phyloP scores from a whole-genome alignment of 2,113 vertebrate species.

The Corapipo altera region DNA sequence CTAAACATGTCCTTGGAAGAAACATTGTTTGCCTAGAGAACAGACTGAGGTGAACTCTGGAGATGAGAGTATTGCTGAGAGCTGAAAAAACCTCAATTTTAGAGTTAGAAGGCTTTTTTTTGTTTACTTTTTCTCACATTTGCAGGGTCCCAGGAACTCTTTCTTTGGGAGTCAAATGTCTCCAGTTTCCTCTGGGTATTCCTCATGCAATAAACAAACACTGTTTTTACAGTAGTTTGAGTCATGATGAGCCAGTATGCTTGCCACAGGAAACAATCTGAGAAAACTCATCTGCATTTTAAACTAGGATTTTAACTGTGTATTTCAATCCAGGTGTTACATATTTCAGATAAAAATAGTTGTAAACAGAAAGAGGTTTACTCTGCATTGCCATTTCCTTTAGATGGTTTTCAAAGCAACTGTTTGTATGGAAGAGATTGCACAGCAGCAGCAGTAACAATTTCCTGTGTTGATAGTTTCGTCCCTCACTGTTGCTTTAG shows the following conservation, averaged over 20 bases:
- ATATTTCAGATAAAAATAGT: background rate
- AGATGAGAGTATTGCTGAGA: background rate
- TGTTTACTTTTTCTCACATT: background rate
- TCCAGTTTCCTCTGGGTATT: background rate
- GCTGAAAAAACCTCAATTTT: background rate
- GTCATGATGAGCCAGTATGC: background rate
- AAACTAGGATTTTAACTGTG: background rate
- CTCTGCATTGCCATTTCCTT: background rate
- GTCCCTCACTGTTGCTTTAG: background rate
- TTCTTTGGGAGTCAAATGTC: background rate
- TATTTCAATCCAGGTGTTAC: background rate
- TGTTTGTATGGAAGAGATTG: background rate
- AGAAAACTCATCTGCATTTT: background rate
- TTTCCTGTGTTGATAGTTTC: background rate
- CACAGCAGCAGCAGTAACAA: background rate
- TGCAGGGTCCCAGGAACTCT: background rate
- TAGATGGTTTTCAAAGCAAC: background rate
- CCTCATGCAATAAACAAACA: background rate
- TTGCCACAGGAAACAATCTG: background rate
- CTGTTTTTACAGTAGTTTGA: background rate
- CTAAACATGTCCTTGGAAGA: background rate
- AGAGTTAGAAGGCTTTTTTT: background rate
- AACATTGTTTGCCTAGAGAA: background rate
- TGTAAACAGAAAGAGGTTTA: background rate
- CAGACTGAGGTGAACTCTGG: background rate